phyloP scores from a whole-genome alignment of 2,113 vertebrate genomes.

The Hirundichthys speculiger region DNA sequence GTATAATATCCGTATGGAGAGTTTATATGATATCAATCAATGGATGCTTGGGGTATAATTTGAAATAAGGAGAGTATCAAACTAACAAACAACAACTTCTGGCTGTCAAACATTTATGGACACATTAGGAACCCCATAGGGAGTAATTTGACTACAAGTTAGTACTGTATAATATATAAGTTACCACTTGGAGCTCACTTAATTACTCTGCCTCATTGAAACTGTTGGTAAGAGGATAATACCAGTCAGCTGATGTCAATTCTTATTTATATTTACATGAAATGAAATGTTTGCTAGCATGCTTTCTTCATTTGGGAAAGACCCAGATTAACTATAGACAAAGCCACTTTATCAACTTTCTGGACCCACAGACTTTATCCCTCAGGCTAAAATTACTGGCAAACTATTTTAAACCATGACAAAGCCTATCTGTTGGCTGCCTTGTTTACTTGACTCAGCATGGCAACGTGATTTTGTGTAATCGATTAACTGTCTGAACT shows the following conservation, averaged over 20 bases:
- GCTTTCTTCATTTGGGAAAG: conserved; percentile 24
- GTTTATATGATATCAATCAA: too few species aligned
- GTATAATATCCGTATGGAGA: too few species aligned
- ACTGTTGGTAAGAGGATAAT: neutral
- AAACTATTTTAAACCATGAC: conserved; percentile 48
- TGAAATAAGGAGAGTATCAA: too few species aligned
- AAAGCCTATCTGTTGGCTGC: conserved; percentile 28
- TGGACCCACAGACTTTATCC: conserved; percentile 28
- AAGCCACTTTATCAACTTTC: conserved; percentile 44
- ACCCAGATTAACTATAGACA: conserved; percentile 47
- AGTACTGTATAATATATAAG: too few species aligned
- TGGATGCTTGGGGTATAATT: too few species aligned
- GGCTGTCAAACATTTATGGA: too few species aligned
- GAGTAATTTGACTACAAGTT: too few species aligned
- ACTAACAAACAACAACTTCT: too few species aligned
- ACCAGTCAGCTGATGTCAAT: neutral
- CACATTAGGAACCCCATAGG: too few species aligned
- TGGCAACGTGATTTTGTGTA: conserved; percentile 7
- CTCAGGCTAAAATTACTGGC: conserved; percentile 39
- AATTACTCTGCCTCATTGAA: too few species aligned
- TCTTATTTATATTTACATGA: neutral
- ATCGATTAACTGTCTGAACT: neutral
- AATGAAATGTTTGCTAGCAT: too few species aligned
- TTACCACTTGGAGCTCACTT: too few species aligned
- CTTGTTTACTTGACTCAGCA: conserved; percentile 42